phyloP scores from a whole-genome alignment of 2,797 vertebrate genomes.

The Carduelis carduelis region DNA sequence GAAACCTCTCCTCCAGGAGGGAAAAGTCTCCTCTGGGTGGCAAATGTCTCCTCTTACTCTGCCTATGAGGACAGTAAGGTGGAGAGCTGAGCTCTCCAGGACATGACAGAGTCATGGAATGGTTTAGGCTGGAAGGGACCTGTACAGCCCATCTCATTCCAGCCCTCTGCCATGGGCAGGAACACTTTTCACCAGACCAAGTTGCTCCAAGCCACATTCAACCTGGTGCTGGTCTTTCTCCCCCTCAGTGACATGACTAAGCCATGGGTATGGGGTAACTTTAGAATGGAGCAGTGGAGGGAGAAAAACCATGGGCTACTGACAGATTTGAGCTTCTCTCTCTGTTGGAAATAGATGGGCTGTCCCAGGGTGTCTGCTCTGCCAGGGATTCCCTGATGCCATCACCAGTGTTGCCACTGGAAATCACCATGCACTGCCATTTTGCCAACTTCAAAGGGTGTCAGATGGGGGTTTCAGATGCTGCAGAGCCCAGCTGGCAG shows the following conservation, averaged over 20 bases:
- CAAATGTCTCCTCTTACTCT: not conserved
- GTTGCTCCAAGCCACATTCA: not conserved
- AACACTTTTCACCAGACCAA: too few relatives aligned
- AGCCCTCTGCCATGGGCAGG: not conserved
- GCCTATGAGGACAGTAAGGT: too few relatives aligned
- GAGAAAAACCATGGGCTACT: not conserved
- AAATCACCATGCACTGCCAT: not conserved
- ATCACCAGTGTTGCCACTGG: not conserved
- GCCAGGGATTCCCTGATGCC: not conserved
- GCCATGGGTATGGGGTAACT: not conserved
- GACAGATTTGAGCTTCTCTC: not conserved
- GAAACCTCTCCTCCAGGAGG: rapidly evolving
- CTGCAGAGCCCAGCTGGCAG: not conserved
- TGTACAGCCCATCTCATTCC: not conserved
- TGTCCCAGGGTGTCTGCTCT: not conserved
- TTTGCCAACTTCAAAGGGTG: not conserved
- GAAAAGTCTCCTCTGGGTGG: not conserved
- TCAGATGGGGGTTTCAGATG: not conserved
- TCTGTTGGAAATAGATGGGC: not conserved
- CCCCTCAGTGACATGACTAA: not conserved
- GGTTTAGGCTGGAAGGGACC: not conserved
- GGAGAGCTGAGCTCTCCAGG: not conserved
- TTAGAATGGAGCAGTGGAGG: not conserved
- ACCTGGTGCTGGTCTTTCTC: not conserved
- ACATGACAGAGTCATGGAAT: not conserved